Evolutionary conservation across 2,888 invertebrate species (phyloP), one percentile per base, ranked within the genome.

Genomic region (Hyppa rectilinea): DNA sequence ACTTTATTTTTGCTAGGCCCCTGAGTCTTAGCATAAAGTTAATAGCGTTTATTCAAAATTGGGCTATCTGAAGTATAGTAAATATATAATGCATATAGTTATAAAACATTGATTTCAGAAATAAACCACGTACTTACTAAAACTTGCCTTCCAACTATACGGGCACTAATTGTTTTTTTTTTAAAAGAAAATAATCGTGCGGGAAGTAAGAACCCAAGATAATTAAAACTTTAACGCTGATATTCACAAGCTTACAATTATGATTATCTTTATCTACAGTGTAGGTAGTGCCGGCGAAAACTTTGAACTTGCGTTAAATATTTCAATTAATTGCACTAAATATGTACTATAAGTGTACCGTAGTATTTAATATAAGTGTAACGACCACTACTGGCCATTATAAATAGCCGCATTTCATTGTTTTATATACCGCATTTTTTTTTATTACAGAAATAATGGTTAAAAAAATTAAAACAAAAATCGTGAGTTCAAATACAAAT

Each of bases 191-290:
- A 61, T 70, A 52, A 64, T 47, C 45, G 17, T 64, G 17, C 29
- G 79, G 80, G 80, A 80, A 80, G 56, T 70, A 60, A 49, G 31
- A n/a, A 61, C 43, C 52, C 49, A 53, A 61, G 4, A 45, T 70
- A 79, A 80, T 80, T 67, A 73, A 69, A 80, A 66, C 31, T 59
- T 67, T 10, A 67, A 60, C 59, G 50, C 63, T 70, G 36, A 72
- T 68, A 71, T 78, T 80, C 72, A 31, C 62, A 80, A 74, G 55
- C 65, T 50, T 66, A 69, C 17, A 61, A 66, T 69, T 63, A 71
- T 55, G 52, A 59, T 77, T 58, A 47, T 52, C 45, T 63, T 64
- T 56, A 72, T 55, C 50, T 40, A 29, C 53, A 72, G 29, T 23
- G 2, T 64, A 61, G 14, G 40, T 23, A 52, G 14, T 36, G 64